Evolutionary conservation across 1,140 invertebrate genomes (phyloP), one percentile per base, ranked within the genome.

Genomic region (Lepidostoma basale): DNA sequence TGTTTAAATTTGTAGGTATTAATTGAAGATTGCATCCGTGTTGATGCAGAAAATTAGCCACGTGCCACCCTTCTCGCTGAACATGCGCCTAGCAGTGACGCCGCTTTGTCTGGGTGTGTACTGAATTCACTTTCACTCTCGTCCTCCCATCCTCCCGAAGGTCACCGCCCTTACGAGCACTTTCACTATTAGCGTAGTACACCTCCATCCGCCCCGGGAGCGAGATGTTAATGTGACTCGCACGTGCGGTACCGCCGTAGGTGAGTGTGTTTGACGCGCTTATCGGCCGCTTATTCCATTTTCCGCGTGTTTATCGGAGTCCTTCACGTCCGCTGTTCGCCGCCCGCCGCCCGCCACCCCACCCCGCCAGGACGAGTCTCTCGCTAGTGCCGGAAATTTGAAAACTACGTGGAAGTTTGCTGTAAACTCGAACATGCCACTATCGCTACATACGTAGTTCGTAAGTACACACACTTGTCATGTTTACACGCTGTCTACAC

Each of bases 31-130:
- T 81, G 80, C 81, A 80, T 80, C 80, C 79, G 78, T 78, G 79
- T 79, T 75, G 77, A 76, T 60, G 78, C 78, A 79, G 76, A 76
- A 81, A 81, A 59, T 76, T 79, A 81, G 77, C 77, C 79, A 77
- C 79, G 76, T 77, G 78, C 78, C 78, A 78, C 79, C 79, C 80
- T 78, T 77, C 77, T 78, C 79, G 78, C 78, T 77, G 81, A 79
- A 79, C 80, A 81, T 83, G 80, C 81, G 81, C 81, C 78, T 80
- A 78, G 80, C 81, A 79, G 77, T 79, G 79, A 80, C 81, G 81
- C 80, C 79, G 78, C 76, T 76, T 47, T 76, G 78, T 74, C 72
- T 76, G 78, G 67, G 67, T 62, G 47, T 68, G 67, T 62, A 59
- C 59, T 33, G n/a, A 76, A 79, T 83, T 83, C 81, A 83, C 81